Base-by-base conservation (phyloP, 2,797 vertebrate genomes). In the Acrocephalus scirpaceus region DNA sequence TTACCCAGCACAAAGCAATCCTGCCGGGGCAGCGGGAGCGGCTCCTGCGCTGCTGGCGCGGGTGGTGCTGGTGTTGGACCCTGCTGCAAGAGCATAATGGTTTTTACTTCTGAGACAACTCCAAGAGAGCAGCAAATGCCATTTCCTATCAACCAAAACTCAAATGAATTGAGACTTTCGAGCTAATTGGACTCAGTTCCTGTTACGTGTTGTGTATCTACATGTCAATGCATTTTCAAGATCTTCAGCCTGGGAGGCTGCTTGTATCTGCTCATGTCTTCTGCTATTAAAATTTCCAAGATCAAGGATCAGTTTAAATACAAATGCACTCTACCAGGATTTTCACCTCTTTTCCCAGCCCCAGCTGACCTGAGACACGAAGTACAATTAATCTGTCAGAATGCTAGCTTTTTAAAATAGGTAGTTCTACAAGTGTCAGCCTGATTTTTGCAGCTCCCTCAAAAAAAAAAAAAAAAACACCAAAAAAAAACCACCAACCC, bases 81-180 rank as follows among this genome's bases (percentile, higher is more conserved):
- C 58, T 16, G 2, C 1, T 7, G 74, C 1, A 0, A 25, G 0
- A 44, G 50, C 62, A 18, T 16, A 3, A 2, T 3, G 79, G 30
- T 17, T 83, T 72, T 54, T 5, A 29, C 47, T 13, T 7, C 62
- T 0, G 9, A 76, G 48, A 38, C 54, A 61, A 18, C 17, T 13
- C 1, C 1, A 16, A 65, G 51, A 23, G 6, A 70, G 53, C 23
- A 45, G 61, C 10, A 67, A 57, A 71, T 44, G 45, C 9, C 14
- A 6, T 8, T 48, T 38, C 7, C 27, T 16, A 7, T 16, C 65
- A 72, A 27, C 8, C 34, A 83, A 40, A 86, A 58, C 32, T 21
- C 57, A 25, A 17, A 51, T 11, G 3, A 51, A 50, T 36, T 9
- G 34, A 86, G 66, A 54, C 27, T 60, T 38, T 10, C 12, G 9